These are phyloP conservation scores for Sylvia atricapilla DNA, from an alignment of 2,113 vertebrate species.

Conservation along the genomic window DNA sequence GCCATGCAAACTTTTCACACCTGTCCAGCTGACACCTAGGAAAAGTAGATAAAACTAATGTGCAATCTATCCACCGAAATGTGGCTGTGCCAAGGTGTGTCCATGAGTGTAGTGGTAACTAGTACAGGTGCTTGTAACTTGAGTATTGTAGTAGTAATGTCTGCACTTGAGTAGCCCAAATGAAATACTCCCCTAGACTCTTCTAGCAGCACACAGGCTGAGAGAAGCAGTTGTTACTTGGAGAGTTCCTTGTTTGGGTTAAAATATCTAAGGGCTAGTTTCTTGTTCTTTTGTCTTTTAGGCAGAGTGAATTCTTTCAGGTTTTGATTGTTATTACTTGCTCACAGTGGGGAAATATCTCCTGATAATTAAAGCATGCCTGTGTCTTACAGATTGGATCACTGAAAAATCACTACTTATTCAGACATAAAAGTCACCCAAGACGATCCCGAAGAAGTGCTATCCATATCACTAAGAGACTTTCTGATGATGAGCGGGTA, in stretches of 20 bases:
- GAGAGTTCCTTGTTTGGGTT: not conserved
- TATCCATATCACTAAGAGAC: conserved; percentile 85
- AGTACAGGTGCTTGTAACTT: accelerated
- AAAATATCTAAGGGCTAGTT: not conserved
- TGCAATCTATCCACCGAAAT: accelerated
- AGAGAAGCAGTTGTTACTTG: not conserved
- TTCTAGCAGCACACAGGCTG: not conserved
- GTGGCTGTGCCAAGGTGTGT: accelerated
- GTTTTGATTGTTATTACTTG: not conserved
- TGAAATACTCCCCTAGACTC: not conserved
- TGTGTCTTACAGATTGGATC: conserved; percentile 86
- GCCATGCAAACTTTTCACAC: not conserved
- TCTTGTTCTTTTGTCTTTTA: not conserved
- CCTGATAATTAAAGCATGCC: not conserved
- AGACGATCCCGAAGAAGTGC: conserved; percentile 88
- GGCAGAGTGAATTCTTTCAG: not conserved
- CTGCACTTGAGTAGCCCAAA: not conserved
- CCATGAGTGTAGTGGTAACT: accelerated
- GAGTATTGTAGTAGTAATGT: not conserved
- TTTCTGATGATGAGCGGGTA: conserved; percentile 92
- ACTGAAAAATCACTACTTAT: conserved; percentile 92
- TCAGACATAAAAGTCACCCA: conserved; percentile 86
- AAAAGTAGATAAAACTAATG: not conserved
- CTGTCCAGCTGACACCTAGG: not conserved
- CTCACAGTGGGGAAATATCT: not conserved